Percentiles rank a stretch among this genome's conserved stretches.
Conservation (phyloP, 2,888 invertebrate species). For the Drosophila macrothrix region DNA sequence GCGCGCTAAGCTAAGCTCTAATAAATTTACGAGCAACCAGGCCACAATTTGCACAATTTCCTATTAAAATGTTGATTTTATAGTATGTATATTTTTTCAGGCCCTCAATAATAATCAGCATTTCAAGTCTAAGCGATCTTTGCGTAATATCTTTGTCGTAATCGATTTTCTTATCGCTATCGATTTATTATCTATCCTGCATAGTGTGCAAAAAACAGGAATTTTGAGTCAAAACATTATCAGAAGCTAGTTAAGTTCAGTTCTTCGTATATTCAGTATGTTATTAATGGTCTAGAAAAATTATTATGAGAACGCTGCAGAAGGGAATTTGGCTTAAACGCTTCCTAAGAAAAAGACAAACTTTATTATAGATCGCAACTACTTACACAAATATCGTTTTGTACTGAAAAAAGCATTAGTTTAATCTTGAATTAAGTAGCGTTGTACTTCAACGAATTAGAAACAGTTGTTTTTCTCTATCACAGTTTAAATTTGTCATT, state of each 20-base stretch:
- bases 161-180: not conserved
- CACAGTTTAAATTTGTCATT: not conserved
- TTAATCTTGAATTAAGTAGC: not conserved
- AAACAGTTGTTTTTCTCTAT: not conserved
- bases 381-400: not conserved
- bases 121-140: not conserved
- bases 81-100: conserved; percentile 15
- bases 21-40: conserved; percentile 68
- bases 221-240: not conserved
- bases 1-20: conserved; percentile 58
- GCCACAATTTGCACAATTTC: conserved; percentile 53
- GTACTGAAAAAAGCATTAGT: not conserved
- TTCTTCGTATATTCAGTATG: not conserved
- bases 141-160: not conserved
- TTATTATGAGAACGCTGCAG: no score
- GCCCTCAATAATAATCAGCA: conserved; percentile 12
- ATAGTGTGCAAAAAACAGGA: not conserved
- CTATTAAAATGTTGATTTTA: conserved; percentile 63
- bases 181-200: not conserved
- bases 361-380: not conserved
- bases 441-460: not conserved
- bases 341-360: not conserved
- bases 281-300: no score
- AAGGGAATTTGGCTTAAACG: no score
- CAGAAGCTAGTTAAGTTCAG: not conserved